Conservation (phyloP, 2,797 vertebrate genomes). For the Halcyon leucocephala region DNA sequence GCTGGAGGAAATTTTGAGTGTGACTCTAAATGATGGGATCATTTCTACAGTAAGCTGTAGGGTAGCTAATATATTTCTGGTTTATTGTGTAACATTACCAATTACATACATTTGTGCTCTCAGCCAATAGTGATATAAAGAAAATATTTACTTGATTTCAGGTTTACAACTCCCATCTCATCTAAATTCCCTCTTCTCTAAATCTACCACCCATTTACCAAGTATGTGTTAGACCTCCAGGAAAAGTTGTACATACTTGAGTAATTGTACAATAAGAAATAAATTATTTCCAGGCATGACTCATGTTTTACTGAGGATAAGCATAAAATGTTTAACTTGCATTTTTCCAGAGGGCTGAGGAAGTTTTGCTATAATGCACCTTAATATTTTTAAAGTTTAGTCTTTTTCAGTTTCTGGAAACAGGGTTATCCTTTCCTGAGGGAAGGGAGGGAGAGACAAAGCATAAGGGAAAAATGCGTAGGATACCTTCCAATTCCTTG, state of each 20-base stretch:
- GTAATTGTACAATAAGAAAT: constrained; percentile 50
- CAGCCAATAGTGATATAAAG: neutral
- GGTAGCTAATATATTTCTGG: neutral
- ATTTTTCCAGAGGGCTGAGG: neutral
- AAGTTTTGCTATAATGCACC: neutral
- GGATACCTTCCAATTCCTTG: constrained; percentile 44
- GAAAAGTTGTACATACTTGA: constrained; percentile 7
- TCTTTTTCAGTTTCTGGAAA: constrained; percentile 10
- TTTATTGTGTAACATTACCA: constrained; percentile 13
- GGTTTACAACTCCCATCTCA: neutral
- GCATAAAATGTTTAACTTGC: neutral
- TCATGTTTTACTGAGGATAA: constrained; percentile 54
- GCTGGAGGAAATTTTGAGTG: neutral
- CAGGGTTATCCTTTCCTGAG: constrained; percentile 5
- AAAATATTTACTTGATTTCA: constrained; percentile 55
- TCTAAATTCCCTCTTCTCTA: neutral
- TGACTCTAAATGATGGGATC: neutral
- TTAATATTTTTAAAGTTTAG: neutral
- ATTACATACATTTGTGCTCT: neutral
- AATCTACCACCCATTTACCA: neutral
- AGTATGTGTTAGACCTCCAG: constrained; percentile 17
- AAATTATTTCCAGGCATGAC: constrained; percentile 47
- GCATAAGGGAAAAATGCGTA: constrained; percentile 49
- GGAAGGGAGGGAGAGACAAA: constrained; percentile 22
- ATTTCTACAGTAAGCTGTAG: neutral